Conservation (phyloP, 1,140 invertebrate genomes). For the Zophobas morio region DNA sequence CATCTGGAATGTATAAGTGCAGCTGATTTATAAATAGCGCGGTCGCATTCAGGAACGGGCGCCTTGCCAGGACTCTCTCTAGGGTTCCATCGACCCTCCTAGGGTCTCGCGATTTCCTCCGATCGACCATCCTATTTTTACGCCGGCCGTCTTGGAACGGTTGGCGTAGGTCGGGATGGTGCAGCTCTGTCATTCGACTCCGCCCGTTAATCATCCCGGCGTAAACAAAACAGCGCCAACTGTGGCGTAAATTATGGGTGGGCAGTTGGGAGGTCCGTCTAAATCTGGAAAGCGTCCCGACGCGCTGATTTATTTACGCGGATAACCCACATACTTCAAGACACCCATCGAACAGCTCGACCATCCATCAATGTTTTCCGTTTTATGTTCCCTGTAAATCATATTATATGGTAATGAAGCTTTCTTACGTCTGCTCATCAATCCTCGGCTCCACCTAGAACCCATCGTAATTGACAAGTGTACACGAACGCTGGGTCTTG, state of each 20-base stretch:
- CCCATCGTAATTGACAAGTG: slow-evolving; percentile 36
- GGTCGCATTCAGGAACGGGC: slow-evolving; percentile 35
- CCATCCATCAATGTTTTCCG: slow-evolving; percentile 30
- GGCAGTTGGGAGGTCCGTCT: slow-evolving; percentile 41
- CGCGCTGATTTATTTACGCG: slow-evolving; percentile 38
- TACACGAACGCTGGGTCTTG: neutral
- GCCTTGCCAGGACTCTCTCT: slow-evolving; percentile 22
- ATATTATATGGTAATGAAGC: slow-evolving; percentile 37
- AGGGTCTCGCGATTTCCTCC: slow-evolving; percentile 14
- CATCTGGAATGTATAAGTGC: slow-evolving; percentile 57
- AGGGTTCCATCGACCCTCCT: slow-evolving; percentile 39
- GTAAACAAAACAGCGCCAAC: slow-evolving; percentile 38
- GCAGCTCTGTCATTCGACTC: slow-evolving; percentile 34
- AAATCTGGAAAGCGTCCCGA: slow-evolving; percentile 41
- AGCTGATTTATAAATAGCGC: slow-evolving; percentile 52
- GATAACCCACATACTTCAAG: slow-evolving; percentile 28
- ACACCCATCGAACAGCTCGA: neutral
- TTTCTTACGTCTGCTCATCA: slow-evolving; percentile 36
- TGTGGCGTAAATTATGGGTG: slow-evolving; percentile 39
- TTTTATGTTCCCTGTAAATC: slow-evolving; percentile 37
- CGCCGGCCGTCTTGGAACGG: slow-evolving; percentile 9
- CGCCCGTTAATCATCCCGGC: slow-evolving; percentile 27
- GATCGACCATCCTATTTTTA: slow-evolving; percentile 31
- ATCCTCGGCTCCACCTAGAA: neutral
- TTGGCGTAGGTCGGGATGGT: slow-evolving; percentile 25